Conservation (phyloP, 2,113 vertebrate genomes). For the Apteryx owenii region DNA sequence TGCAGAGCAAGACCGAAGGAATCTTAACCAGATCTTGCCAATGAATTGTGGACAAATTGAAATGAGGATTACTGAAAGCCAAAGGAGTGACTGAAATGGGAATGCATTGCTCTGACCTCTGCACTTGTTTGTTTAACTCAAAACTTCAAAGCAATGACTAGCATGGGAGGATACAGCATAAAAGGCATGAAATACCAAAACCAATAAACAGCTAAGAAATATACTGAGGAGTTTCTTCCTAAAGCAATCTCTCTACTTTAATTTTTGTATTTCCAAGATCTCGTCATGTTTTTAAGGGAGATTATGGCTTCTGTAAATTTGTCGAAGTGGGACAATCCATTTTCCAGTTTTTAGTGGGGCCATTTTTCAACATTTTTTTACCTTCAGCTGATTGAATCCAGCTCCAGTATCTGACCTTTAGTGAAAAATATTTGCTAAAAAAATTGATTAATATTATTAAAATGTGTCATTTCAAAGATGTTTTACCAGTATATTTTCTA, state of each 20-base stretch:
- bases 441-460: not conserved
- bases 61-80: not conserved
- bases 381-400: fast-evolving
- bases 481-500: not conserved
- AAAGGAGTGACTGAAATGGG: constrained; percentile 16
- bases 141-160: not conserved
- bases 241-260: not conserved
- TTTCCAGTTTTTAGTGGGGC: not conserved
- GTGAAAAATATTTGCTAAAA: not conserved
- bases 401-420: not conserved
- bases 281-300: not conserved
- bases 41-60: not conserved
- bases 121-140: not conserved
- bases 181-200: not conserved
- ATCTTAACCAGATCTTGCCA: not conserved
- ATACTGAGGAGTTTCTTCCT: not conserved
- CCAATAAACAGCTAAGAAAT: not conserved
- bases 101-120: not conserved
- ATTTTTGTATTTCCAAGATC: not conserved
- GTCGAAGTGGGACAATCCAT: not conserved
- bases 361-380: not conserved
- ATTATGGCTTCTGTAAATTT: not conserved
- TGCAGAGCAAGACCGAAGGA: not conserved
- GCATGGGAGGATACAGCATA: not conserved
- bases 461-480: not conserved